Evolutionary conservation across 2,888 invertebrate genomes (phyloP).

Genomic region (Melanostoma scalare): DNA sequence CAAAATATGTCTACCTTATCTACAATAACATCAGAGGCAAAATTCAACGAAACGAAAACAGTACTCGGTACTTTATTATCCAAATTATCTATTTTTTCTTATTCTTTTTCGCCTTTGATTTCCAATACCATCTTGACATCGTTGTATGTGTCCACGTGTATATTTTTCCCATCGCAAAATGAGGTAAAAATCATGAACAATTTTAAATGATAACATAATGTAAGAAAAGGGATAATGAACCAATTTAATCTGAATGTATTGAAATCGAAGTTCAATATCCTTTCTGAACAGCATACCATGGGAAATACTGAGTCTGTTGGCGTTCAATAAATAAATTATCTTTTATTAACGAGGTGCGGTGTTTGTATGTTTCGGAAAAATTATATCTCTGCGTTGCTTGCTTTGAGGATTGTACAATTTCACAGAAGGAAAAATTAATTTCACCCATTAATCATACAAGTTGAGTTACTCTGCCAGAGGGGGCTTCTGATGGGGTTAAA

Average conservation of each 20-base stretch:
- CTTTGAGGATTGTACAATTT: slow-evolving; percentile 27
- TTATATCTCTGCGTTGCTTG: neutral
- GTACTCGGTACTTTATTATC: slow-evolving; percentile 63
- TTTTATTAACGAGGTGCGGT: slow-evolving; percentile 21
- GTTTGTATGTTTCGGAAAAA: slow-evolving; percentile 7
- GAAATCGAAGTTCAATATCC: slow-evolving; percentile 54
- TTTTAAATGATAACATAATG: slow-evolving; percentile 17
- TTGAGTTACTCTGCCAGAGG: slow-evolving; percentile 2
- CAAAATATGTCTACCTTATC: slow-evolving; percentile 16
- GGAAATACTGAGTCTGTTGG: slow-evolving; percentile 20
- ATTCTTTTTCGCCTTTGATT: slow-evolving; percentile 47
- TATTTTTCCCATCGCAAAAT: slow-evolving; percentile 9
- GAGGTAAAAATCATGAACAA: slow-evolving; percentile 14
- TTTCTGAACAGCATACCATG: slow-evolving; percentile 9
- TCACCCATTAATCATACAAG: slow-evolving; percentile 21
- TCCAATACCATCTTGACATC: slow-evolving; percentile 34
- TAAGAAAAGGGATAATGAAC: slow-evolving; percentile 50
- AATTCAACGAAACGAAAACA: slow-evolving; percentile 41
- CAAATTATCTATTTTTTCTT: slow-evolving; percentile 58
- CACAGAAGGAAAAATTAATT: slow-evolving; percentile 23
- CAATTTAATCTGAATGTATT: slow-evolving; percentile 56
- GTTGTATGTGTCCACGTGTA: slow-evolving; percentile 26
- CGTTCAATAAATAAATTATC: slow-evolving; percentile 42
- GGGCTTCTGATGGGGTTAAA: neutral
- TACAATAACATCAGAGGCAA: slow-evolving; percentile 31